Conservation (phyloP, 1,140 invertebrate species). For the Ostrea edulis region DNA sequence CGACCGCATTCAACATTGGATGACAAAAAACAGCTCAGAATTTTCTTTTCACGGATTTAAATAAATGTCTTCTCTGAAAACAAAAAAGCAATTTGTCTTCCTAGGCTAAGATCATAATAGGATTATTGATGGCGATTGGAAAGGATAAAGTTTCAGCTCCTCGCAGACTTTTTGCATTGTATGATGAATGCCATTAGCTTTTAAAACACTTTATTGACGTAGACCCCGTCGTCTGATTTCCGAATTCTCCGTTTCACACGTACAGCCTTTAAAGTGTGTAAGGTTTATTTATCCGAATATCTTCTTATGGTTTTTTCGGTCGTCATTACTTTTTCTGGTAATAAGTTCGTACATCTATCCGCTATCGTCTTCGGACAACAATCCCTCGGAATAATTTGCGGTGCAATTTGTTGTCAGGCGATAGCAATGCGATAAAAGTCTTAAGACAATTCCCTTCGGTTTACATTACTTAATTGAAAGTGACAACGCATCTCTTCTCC, state of each 20-base stretch:
- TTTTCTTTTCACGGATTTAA: background rate
- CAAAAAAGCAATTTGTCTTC: background rate
- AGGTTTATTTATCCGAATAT: background rate
- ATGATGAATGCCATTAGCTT: constrained; percentile 1
- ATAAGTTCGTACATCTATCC: background rate
- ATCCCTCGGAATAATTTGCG: background rate
- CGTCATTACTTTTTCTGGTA: background rate
- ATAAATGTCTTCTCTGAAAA: background rate
- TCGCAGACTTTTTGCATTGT: constrained; percentile 1
- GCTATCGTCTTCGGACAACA: background rate
- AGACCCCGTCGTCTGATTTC: background rate
- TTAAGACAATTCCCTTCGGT: constrained; percentile 30
- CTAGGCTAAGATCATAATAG: background rate
- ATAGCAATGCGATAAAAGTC: constrained; percentile 29
- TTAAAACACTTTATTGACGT: background rate
- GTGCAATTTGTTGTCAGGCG: constrained; percentile 36
- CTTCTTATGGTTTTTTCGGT: background rate
- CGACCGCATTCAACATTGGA: background rate
- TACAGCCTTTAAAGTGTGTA: background rate
- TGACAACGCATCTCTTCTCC: background rate
- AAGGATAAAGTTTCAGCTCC: background rate
- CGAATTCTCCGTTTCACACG: background rate
- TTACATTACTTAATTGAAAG: constrained; percentile 39
- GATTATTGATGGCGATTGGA: constrained; percentile 9
- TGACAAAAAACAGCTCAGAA: background rate